Conservation (phyloP, 2,888 invertebrate genomes). For the Hylaea fasciaria region DNA sequence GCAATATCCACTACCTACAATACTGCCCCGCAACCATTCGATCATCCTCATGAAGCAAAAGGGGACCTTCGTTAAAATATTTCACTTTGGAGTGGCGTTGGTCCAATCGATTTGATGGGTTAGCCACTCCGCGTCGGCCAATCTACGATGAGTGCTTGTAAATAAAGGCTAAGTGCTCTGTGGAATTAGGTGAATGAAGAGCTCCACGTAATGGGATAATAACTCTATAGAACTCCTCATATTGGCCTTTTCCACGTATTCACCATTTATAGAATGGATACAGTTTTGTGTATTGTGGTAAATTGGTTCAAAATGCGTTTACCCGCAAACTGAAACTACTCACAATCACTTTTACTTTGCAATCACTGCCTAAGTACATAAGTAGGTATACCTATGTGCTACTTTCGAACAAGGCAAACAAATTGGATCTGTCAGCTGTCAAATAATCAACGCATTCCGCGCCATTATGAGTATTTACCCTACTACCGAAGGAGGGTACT, state of each 20-base stretch:
- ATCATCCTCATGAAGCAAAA: background rate
- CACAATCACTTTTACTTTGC: no score
- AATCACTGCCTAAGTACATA: no score
- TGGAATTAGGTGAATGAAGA: constrained; percentile 9
- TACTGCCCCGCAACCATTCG: no score
- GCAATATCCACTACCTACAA: no score
- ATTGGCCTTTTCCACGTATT: no score
- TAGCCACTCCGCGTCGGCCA: constrained; percentile 15
- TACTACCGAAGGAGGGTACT: no score
- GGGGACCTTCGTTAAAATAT: background rate
- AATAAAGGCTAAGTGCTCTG: constrained; percentile 20
- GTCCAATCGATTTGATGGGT: constrained; percentile 13
- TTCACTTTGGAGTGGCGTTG: constrained; percentile 9
- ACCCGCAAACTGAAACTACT: constrained; percentile 7
- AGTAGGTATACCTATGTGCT: no score
- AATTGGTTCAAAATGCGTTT: background rate
- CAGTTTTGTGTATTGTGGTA: no score
- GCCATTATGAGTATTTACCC: constrained; percentile 23
- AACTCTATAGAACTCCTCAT: no score
- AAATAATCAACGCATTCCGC: constrained; percentile 36
- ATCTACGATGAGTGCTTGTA: constrained; percentile 35
- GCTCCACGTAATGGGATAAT: no score
- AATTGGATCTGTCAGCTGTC: constrained; percentile 36
- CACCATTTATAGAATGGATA: no score
- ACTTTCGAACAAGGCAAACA: constrained; percentile 21